Evolutionary conservation across 2,888 invertebrate species (phyloP), one percentile per base, ranked within the genome.

Genomic region (Pyralis farinalis): DNA sequence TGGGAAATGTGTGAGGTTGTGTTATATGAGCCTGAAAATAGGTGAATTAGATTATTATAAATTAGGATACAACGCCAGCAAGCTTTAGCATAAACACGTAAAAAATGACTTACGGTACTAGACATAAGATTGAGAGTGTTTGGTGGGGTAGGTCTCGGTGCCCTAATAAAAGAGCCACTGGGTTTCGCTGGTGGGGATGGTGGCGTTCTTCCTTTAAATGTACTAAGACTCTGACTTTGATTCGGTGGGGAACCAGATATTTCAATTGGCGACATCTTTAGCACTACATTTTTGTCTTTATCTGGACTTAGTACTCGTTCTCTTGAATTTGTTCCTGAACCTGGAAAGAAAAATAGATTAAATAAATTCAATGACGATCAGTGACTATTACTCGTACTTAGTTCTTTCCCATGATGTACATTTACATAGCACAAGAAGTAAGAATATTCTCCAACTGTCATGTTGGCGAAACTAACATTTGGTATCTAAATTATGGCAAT

Each of bases 91-190:
- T 25, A 32, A 37, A 34, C 9, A 38, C 35, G 22, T 9, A 40
- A 40, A 50, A 43, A 36, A 25, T 39, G 49, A 79, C 89, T 85
- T 77, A 90, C 90, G 40, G 90, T 90, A 62, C 91, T 91, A 49
- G 90, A 91, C 63, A 92, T 91, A 59, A 96, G 91, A 81, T 94
- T 96, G 48, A 96, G 81, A 27, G 96, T 96, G 73, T 95, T 96
- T 37, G 96, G 96, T 61, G 96, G 94, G 55, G 95, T 95, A 1
- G 96, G 96, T 64, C 95, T 87, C 12, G 93, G 93, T 37, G 93
- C 93, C 72, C 91, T 79, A 58, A 92, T 78, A 68, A 91, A 80
- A 46, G 84, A 60, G 57, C 88, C 73, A 58, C 63, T 72, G 37
- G 87, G 79, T 71, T 90, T 79, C 31, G 78, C 79, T 28, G 90